Base-by-base conservation (phyloP, 2,797 vertebrate species). In the Enteromius unitaeniatus region DNA sequence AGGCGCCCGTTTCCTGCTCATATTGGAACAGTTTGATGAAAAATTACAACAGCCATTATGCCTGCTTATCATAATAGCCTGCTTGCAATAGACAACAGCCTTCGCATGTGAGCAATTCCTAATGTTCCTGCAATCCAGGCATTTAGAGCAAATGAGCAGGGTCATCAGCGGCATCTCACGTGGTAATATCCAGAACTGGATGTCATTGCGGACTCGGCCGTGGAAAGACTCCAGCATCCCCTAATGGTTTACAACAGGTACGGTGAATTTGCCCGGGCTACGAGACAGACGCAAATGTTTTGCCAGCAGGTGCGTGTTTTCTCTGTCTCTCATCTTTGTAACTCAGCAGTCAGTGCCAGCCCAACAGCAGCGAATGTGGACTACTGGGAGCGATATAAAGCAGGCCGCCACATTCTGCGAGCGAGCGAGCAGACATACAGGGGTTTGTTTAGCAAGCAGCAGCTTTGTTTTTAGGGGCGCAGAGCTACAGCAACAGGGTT, bases 31-130 rank as follows among this genome's bases (percentile, higher is more conserved):
- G 75, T 89, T 89, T 86, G 55, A 86, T 87, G 85, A 90, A 88
- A 90, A 89, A 90, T 84, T 81, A 88, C 86, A 79, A 67, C 70
- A 64, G 72, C 83, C 85, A 90, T 88, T 89, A 91, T 69, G 45
- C 87, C 83, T 86, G 81, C 81, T 92, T 89, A 88, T 90, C 88
- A 90, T 89, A 90, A 89, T 89, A 88, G 88, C 88, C 87, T 90
- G 87, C 83, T 84, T 77, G 82, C 86, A 21, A 86, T 88, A 90
- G 88, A 69, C 86, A 85, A 64, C 85, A 80, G 87, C 82, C 78
- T 47, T 84, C 82, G 84, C 84, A 82, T 83, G 84, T 85, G 84
- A 77, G 84, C 85, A 79, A 79, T 83, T 87, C 76, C 81, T 72
- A 82, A 79, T 75, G 84, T 87, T 83, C 67, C 75, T 51, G 83